Conservation (phyloP, 2,113 vertebrate species). For the chimpanzee (Pan troglodytes) region NHGRI_mPanTro3-v2.1_pri NC_072421.2:110536501-110537000, state of each 20-base stretch:
- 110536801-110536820: neutral
- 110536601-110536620: neutral
- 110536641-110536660: neutral
- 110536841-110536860: neutral
- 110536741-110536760: neutral
- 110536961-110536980: neutral
- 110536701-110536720: neutral
- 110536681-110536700: neutral
- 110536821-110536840: neutral
- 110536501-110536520: neutral
- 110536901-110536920: neutral
- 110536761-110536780: neutral
- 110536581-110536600: neutral
- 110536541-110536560: neutral
- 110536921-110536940: neutral
- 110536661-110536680: neutral
- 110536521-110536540: neutral
- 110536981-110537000: neutral
- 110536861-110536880: neutral
- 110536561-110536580: neutral
- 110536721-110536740: constrained; percentile 15
- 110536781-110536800: neutral
- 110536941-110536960: neutral
- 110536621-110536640: neutral
- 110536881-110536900: neutral